phyloP scores from a whole-genome alignment of 2,797 vertebrate species.

The Darevskia mixta region DNA sequence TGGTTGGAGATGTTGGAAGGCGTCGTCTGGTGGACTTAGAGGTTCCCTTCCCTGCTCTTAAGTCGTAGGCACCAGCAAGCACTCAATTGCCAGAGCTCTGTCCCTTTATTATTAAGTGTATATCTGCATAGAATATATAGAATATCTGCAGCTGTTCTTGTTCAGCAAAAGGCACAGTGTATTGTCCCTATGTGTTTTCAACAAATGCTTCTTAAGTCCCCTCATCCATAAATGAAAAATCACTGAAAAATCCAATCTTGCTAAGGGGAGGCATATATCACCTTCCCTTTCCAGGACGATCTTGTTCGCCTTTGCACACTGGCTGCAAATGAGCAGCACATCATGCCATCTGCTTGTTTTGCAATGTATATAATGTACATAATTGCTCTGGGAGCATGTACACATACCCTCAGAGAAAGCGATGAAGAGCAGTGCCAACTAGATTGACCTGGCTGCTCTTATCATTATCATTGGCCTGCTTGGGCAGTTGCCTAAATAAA shows the following conservation, averaged over 20 bases:
- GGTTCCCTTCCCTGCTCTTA: too few relatives aligned
- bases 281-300: fast-evolving
- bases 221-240: neutral
- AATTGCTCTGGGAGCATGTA: fast-evolving
- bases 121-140: too few relatives aligned
- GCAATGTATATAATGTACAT: fast-evolving
- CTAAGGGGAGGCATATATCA: neutral
- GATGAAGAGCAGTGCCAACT: neutral
- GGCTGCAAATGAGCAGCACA: fast-evolving
- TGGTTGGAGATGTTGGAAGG: too few relatives aligned
- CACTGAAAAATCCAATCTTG: neutral
- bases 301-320: neutral
- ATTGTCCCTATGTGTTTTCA: neutral
- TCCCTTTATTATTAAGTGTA: neutral
- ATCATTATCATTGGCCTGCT: fast-evolving
- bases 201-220: neutral
- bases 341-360: neutral
- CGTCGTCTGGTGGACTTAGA: too few relatives aligned
- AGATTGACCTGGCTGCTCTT: neutral
- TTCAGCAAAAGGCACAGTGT: neutral
- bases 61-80: neutral
- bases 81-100: neutral
- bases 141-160: neutral
- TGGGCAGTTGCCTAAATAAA: fast-evolving
- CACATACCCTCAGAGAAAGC: neutral